Percentiles rank a stretch among this genome's conserved stretches.
Conservation (phyloP, 2,797 vertebrate genomes). For the Chrysolophus pictus region DNA sequence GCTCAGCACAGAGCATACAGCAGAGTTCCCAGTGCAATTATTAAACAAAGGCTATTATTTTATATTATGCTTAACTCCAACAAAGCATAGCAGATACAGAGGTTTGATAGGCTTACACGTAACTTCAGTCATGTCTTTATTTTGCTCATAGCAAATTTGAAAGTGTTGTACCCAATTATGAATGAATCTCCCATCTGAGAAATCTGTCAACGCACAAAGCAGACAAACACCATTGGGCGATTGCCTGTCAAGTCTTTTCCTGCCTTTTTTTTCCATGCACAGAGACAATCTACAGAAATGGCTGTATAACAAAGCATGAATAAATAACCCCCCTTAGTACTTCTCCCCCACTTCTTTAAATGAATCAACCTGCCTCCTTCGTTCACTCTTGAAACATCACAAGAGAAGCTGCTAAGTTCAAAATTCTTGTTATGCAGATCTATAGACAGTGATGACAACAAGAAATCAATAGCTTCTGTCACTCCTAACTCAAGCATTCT, state of each 20-base stretch:
- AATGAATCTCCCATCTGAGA: background rate
- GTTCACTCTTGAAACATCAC: background rate
- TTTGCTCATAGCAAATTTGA: background rate
- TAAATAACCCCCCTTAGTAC: too few relatives aligned
- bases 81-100: background rate
- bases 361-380: background rate
- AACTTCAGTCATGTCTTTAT: background rate
- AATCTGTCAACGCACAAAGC: background rate
- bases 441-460: background rate
- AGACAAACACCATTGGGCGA: background rate
- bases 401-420: background rate
- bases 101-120: background rate
- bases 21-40: background rate
- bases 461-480: background rate
- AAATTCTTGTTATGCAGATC: background rate
- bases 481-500: background rate
- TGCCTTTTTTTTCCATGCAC: background rate
- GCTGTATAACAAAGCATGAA: background rate
- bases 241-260: background rate
- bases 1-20: fast-evolving
- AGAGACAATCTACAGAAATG: background rate
- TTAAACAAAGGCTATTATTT: background rate
- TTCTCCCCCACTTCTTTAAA: background rate
- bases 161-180: background rate
- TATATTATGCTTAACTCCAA: background rate